These are phyloP conservation scores for Macquaria ambigua DNA, from an alignment of 2,113 vertebrate genomes.

Conservation along the genomic window DNA sequence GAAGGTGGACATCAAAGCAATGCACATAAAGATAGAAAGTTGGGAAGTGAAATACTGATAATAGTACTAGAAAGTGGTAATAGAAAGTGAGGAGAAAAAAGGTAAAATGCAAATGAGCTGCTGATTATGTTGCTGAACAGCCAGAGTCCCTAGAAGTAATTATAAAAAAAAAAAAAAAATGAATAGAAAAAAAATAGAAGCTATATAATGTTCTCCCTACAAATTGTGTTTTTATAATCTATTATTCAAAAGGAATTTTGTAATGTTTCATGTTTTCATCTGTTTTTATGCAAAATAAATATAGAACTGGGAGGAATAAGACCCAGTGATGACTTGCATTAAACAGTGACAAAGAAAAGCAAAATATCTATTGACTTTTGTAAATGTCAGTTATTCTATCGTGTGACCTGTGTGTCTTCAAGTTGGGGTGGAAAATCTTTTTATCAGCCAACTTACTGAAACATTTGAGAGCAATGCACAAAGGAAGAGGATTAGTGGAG, in stretches of 20 bases:
- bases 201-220: background rate
- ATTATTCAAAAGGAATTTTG: background rate
- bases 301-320: background rate
- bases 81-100: background rate
- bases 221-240: background rate
- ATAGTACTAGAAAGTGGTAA: background rate
- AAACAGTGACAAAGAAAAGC: background rate
- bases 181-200: no score
- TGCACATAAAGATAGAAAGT: background rate
- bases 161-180: no score
- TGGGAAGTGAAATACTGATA: background rate
- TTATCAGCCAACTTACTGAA: background rate
- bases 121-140: conserved; percentile 17
- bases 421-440: background rate
- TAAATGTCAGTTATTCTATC: background rate
- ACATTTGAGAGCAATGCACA: conserved; percentile 16
- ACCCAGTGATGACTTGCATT: background rate
- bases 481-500: conserved; percentile 13
- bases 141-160: conserved; percentile 3
- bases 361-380: background rate
- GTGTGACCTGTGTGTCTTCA: background rate
- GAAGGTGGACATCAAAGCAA: background rate
- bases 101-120: conserved; percentile 30
- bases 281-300: background rate
- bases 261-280: background rate